Evolutionary conservation across 2,797 vertebrate genomes (phyloP), one percentile per base, ranked within the genome.

Genomic region (Nyctibius grandis): DNA sequence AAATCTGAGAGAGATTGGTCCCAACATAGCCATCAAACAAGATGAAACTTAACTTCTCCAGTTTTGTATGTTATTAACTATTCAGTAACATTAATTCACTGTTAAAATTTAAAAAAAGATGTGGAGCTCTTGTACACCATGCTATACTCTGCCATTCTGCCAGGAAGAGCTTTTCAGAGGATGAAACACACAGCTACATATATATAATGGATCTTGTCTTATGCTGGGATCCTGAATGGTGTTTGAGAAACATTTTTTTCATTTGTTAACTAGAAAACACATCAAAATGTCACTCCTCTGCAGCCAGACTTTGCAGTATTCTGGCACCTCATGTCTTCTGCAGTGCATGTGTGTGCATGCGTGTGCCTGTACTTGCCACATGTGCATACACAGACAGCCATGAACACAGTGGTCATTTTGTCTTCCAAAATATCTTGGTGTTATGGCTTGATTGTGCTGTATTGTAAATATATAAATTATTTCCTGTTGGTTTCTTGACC

Each of bases 331-430:
- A 7, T 56, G 40, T 18, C n/a, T 57, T 76, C 68, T 54, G 34
- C 28, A 15, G 15, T 15, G 5, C 8, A 14, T 16, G 7, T 28
- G 22, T 28, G 9, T 44, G 5, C 15, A 9, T 13, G 17, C 75
- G 26, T 15, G 15, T 34, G 18, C 11, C 26, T 42, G 17, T 57
- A 29, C 14, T 47, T 51, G 45, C 22, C 14, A 2, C 31, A 25
- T 23, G 25, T 15, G 3, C 12, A 4, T 28, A 31, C 11, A 31
- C 0, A 0, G 28, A 15, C n/a, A 72, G 22, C 9, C 14, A 20
- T 5, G 11, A n/a, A 76, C 9, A 38, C 0, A 1, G 9, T 23
- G 21, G 18, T 56, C 23, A 5, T 29, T 61, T 33, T 47, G 9
- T 64, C 38, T 85, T 78, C 53, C 59, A 73, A 57, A 87, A 50